Evolutionary conservation across 2,113 vertebrate genomes (phyloP).

Genomic region (Patagioenas fasciata): DNA sequence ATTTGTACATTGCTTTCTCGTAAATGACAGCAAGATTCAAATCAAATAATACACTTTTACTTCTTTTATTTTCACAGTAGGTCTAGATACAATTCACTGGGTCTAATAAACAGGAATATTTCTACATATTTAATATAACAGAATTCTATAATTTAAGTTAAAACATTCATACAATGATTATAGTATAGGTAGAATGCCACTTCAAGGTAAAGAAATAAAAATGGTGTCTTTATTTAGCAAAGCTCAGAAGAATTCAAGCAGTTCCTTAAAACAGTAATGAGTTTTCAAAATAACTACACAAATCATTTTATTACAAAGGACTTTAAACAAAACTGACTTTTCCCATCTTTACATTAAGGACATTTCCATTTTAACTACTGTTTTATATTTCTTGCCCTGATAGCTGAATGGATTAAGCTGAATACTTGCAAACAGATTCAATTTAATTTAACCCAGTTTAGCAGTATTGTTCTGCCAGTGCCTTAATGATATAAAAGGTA

Average conservation of each 20-base stretch:
- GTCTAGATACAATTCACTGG: background rate
- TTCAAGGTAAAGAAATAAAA: background rate
- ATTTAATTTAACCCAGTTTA: background rate
- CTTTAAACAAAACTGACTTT: background rate
- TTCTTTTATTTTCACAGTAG: background rate
- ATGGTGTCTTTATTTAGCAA: background rate
- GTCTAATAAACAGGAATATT: background rate
- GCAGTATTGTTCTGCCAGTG: background rate
- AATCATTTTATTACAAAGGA: background rate
- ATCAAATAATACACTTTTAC: background rate
- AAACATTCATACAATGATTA: background rate
- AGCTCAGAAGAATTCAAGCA: background rate
- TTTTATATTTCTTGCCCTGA: background rate
- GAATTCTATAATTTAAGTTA: background rate
- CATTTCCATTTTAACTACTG: background rate
- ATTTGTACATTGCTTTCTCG: background rate
- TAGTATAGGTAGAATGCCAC: background rate
- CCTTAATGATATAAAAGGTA: background rate
- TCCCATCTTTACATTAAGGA: background rate
- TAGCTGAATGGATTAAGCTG: background rate
- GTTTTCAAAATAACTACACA: background rate
- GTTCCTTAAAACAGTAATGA: background rate
- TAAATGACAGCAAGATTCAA: background rate
- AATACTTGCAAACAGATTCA: background rate
- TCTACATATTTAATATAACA: background rate